Evolutionary conservation across 2,888 invertebrate species (phyloP), one percentile per base, ranked within the genome.

Genomic region (Stenurella melanura): DNA sequence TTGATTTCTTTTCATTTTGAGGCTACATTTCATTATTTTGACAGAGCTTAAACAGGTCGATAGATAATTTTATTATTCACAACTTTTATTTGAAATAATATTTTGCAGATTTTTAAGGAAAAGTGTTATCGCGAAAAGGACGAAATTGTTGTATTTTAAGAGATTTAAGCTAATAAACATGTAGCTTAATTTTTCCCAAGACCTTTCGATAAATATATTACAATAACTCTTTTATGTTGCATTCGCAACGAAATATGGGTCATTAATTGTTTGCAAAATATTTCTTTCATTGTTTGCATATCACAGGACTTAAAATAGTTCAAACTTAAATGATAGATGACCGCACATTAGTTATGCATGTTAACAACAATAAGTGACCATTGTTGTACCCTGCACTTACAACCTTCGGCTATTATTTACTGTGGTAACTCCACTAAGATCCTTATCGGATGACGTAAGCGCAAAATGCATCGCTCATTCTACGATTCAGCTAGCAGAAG

Each of bases 271-370:
- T 70, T 70, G 21, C 70, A 42, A 70, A 70, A 70, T 21, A 60
- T 11, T 0, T 18, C n/a, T 70, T 54, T 61, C 71, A 63, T 72
- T 72, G 61, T 63, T 63, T 19, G 61, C 26, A n/a, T 71, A 50
- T 19, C 42, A 30, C 18, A n/a, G 34, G 54, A 60, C n/a, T 50
- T 67, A 72, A 63, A 61, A 72, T 58, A 54, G 63, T 63, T 50
- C 63, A 63, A 50, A 72, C 71, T 63, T 72, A 72, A 63, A 72
- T 72, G 61, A 72, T 72, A 72, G 58, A 63, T 38, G 63, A 74
- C 68, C 77, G 74, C 70, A 78, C 78, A 85, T 85, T 83, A 85
- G 85, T 85, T 83, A 85, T 84, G 84, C 85, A 82, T 82, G 79
- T 80, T 80, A 82, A 82, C 82, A 82, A 83, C 84, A 84, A 84